Conservation (phyloP, 2,113 vertebrate genomes). For the Okapia johnstoni region DNA sequence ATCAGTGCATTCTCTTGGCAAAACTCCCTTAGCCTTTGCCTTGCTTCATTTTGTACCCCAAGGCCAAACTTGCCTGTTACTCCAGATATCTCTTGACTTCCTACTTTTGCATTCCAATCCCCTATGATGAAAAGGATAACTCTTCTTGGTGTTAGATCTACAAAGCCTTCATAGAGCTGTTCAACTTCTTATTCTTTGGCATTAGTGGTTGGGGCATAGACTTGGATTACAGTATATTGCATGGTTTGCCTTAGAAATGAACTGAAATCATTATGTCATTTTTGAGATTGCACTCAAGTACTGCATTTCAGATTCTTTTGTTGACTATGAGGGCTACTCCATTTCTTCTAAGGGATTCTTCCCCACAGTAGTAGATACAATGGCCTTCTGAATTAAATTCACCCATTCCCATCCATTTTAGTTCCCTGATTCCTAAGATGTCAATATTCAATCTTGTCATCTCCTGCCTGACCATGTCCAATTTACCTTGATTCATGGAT, state of each 20-base stretch:
- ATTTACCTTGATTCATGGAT: background rate
- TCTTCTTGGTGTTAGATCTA: background rate
- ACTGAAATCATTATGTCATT: background rate
- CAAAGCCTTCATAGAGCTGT: background rate
- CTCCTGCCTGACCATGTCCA: background rate
- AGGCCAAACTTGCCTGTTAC: background rate
- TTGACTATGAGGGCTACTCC: background rate
- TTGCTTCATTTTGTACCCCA: background rate
- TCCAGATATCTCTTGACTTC: background rate
- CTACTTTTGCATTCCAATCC: background rate
- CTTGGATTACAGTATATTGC: background rate
- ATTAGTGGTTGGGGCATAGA: background rate
- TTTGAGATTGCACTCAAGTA: background rate
- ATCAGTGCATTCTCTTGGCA: background rate
- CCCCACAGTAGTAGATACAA: background rate
- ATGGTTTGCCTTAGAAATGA: background rate
- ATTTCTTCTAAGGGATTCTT: background rate
- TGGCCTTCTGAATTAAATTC: background rate
- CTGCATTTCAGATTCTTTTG: background rate
- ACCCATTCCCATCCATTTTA: background rate
- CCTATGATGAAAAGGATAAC: background rate
- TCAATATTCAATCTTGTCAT: background rate
- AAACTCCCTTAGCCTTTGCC: background rate
- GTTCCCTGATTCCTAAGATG: background rate
- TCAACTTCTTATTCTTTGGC: background rate